A percentile compares a stretch with the other conserved stretches of the same genome.
Conservation (phyloP, 1,140 invertebrate species). For the Penaeus indicus region DNA sequence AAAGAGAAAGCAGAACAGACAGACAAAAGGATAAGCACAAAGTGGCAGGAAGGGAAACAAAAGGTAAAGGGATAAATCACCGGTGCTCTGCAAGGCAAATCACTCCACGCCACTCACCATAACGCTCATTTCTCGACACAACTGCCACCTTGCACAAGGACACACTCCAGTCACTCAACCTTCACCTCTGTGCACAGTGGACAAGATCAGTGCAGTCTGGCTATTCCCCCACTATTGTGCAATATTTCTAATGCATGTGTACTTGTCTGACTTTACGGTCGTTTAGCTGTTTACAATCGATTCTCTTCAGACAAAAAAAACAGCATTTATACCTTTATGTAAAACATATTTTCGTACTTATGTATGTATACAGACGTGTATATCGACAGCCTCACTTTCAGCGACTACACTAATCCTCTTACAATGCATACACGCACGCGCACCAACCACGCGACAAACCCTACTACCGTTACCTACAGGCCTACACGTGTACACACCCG, state of each 20-base stretch:
- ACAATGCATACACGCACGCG: no score
- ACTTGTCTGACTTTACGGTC: neutral
- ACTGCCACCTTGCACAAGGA: neutral
- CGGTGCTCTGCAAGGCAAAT: no score
- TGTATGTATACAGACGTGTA: neutral
- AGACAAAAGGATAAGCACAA: neutral
- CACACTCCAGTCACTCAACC: neutral
- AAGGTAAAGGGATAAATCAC: neutral
- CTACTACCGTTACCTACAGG: neutral
- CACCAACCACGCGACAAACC: neutral
- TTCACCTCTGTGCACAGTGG: neutral
- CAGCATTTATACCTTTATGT: neutral
- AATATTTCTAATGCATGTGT: neutral
- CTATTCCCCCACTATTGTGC: no score
- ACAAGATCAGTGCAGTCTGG: no score
- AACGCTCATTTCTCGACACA: neutral
- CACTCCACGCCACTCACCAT: no score
- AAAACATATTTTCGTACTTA: neutral
- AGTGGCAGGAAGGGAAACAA: neutral
- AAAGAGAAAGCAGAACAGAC: neutral
- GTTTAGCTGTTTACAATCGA: neutral
- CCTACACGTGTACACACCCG: constrained; percentile 5
- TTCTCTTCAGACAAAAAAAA: neutral
- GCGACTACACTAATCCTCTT: neutral
- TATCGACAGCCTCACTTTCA: neutral